Conservation (phyloP, 2,888 invertebrate genomes). For the Drosophila paramelanica region DNA sequence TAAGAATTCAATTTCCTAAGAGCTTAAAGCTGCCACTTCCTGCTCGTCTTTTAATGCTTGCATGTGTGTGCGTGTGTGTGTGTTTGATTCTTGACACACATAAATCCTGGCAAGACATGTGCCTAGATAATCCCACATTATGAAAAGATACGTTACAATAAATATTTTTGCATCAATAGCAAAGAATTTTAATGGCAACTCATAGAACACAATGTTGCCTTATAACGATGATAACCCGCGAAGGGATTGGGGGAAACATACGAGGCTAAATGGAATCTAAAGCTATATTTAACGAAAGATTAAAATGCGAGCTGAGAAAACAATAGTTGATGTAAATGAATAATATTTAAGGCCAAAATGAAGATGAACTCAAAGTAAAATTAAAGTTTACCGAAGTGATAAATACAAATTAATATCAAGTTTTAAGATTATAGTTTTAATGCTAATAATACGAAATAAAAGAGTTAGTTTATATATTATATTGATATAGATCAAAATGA, state of each 20-base stretch:
- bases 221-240: constrained; percentile 11
- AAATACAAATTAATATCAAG: too few relatives aligned
- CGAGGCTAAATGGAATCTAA: not conserved
- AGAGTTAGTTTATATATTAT: too few relatives aligned
- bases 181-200: constrained; percentile 58
- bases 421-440: too few relatives aligned
- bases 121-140: constrained; percentile 74
- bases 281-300: not conserved
- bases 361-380: too few relatives aligned
- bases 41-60: not conserved
- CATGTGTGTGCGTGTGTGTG: constrained; percentile 15
- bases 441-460: too few relatives aligned
- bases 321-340: too few relatives aligned
- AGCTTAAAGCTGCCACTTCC: constrained; percentile 58
- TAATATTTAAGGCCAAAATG: too few relatives aligned
- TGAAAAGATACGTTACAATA: constrained; percentile 71
- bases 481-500: too few relatives aligned
- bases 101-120: constrained; percentile 72
- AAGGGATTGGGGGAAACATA: not conserved
- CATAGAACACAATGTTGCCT: not conserved
- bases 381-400: too few relatives aligned
- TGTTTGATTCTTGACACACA: constrained; percentile 64
- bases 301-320: too few relatives aligned
- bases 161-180: constrained; percentile 68
- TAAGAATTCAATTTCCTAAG: constrained; percentile 79